These are phyloP conservation scores for Ichneumon xanthorius DNA, from an alignment of 2,888 invertebrate genomes.

Conservation along the genomic window DNA sequence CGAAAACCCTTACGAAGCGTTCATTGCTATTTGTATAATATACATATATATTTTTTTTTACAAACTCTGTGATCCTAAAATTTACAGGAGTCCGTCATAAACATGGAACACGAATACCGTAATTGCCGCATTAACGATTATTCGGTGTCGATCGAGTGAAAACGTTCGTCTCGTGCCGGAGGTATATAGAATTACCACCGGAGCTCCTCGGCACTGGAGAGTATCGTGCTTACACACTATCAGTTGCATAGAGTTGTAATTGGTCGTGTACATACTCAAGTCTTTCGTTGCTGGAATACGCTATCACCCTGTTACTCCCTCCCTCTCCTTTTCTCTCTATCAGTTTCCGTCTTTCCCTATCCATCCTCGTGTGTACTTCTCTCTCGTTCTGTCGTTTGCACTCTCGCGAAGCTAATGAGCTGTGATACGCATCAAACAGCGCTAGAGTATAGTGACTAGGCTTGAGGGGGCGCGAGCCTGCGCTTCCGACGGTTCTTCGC, in stretches of 20 bases:
- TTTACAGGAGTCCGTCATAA: not conserved
- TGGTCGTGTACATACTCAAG: conserved; percentile 80
- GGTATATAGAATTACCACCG: conserved; percentile 27
- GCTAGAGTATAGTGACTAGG: conserved; percentile 65
- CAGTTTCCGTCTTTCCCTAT: conserved; percentile 26
- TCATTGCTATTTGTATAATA: too few relatives aligned
- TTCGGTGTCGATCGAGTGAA: conserved; percentile 25
- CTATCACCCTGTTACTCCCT: conserved; percentile 58
- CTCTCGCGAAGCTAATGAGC: conserved; percentile 83
- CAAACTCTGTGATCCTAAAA: not conserved
- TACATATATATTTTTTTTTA: too few relatives aligned
- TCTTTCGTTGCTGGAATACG: conserved; percentile 27
- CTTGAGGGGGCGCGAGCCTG: conserved; percentile 56
- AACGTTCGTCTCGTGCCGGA: conserved; percentile 24
- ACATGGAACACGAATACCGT: not conserved
- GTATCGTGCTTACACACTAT: conserved; percentile 81
- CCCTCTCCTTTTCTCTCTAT: conserved; percentile 49
- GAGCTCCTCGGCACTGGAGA: conserved; percentile 1
- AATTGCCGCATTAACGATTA: conserved; percentile 45
- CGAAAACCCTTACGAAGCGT: too few relatives aligned
- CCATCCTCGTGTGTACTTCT: conserved; percentile 73
- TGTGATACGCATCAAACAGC: conserved; percentile 84
- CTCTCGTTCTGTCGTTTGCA: conserved; percentile 80
- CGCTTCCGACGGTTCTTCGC: conserved; percentile 74
- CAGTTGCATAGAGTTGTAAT: conserved; percentile 84